Conservation (phyloP, 2,888 invertebrate species). For the Tenodera sinensis region DNA sequence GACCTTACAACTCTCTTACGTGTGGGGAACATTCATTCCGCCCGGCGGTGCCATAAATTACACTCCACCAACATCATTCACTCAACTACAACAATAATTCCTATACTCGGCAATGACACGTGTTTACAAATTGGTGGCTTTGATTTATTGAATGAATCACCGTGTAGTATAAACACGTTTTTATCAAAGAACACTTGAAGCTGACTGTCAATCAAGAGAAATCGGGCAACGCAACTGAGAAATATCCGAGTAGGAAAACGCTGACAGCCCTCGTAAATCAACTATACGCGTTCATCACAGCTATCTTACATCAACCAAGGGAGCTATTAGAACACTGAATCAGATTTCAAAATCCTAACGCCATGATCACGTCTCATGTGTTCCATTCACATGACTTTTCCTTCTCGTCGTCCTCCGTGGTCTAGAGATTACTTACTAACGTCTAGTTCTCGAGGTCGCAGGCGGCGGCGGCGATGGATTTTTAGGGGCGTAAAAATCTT, state of each 20-base stretch:
- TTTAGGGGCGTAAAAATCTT: no score
- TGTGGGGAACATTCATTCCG: background rate
- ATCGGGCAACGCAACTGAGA: background rate
- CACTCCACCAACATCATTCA: background rate
- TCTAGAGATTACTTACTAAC: no score
- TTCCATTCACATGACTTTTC: no score
- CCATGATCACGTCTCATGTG: no score
- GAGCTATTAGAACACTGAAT: no score
- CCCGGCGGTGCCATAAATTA: no score
- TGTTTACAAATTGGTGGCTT: background rate
- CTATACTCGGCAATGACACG: background rate
- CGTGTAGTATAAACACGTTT: background rate
- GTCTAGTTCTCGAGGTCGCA: no score
- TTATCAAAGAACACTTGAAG: no score
- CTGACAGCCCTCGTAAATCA: background rate
- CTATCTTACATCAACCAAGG: no score
- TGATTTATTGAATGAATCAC: background rate
- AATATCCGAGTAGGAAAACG: background rate
- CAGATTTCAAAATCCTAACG: no score
- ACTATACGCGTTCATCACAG: background rate
- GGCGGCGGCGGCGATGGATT: no score
- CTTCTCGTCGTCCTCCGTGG: no score
- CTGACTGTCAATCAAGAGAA: background rate
- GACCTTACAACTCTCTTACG: background rate
- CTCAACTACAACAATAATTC: background rate